phyloP scores from a whole-genome alignment of 1,140 invertebrate genomes.

The Tetramorium alpestre region DNA sequence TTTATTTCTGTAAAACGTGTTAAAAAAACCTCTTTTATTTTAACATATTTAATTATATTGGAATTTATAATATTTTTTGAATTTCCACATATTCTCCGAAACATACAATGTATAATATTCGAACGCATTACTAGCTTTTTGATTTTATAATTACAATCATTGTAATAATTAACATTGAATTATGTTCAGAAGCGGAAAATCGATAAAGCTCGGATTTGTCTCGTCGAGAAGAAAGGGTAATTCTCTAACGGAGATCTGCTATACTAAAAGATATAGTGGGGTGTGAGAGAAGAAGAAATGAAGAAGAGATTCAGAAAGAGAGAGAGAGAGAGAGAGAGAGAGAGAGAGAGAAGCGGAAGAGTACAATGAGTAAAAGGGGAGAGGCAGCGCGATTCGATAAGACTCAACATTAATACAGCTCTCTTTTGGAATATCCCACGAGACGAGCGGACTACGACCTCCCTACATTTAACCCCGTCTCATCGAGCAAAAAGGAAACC shows the following conservation, averaged over 20 bases:
- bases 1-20: background rate
- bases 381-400: constrained; percentile 62
- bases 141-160: constrained; percentile 38
- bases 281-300: background rate
- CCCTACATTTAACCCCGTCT: constrained; percentile 67
- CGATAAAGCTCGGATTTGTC: constrained; percentile 34
- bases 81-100: background rate
- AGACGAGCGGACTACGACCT: constrained; percentile 55
- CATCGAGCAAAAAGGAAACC: constrained; percentile 58
- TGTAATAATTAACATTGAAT: constrained; percentile 58
- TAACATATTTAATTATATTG: background rate
- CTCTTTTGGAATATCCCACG: constrained; percentile 62
- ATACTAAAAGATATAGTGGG: background rate
- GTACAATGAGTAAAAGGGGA: constrained; percentile 34
- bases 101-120: background rate
- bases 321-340: background rate
- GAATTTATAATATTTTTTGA: background rate
- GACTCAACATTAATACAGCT: constrained; percentile 65
- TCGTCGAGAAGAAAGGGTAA: constrained; percentile 41
- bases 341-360: background rate
- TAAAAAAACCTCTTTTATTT: background rate
- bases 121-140: background rate
- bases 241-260: constrained; percentile 31
- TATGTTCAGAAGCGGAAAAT: constrained; percentile 26
- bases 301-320: background rate